Evolutionary conservation across 2,888 invertebrate species (phyloP).

Genomic region (Andrena fulva): DNA sequence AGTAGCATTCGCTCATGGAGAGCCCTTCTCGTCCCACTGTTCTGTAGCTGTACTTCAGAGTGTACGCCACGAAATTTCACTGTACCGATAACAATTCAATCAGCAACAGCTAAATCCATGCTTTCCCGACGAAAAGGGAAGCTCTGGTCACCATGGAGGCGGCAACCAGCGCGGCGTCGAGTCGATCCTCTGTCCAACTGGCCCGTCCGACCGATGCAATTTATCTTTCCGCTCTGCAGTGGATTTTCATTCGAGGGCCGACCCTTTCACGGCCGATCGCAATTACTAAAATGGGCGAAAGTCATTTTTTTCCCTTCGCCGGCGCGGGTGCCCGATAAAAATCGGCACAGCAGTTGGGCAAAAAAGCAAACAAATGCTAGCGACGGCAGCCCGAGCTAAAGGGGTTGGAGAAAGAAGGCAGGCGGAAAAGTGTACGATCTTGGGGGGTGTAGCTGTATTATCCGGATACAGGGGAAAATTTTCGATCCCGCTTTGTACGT

Average conservation of each 20-base stretch:
- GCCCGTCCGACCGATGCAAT: not conserved
- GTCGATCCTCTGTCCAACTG: constrained; percentile 12
- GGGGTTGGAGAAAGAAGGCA: constrained; percentile 15
- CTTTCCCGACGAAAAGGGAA: not conserved
- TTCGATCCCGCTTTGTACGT: constrained; percentile 44
- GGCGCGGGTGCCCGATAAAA: constrained; percentile 43
- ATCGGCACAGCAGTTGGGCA: not conserved
- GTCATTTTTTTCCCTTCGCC: constrained; percentile 39
- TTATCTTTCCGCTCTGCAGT: constrained; percentile 19
- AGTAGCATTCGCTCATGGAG: no score
- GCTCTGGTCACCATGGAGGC: not conserved
- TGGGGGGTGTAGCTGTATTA: constrained; percentile 27
- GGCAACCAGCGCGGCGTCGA: not conserved
- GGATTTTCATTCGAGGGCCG: constrained; percentile 29
- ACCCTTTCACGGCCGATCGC: constrained; percentile 34
- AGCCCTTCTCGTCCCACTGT: not conserved
- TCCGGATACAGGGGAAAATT: constrained; percentile 31
- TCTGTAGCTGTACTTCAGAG: no score
- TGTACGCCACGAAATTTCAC: not conserved
- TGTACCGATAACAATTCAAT: constrained; percentile 9
- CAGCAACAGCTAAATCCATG: not conserved
- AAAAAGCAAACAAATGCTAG: not conserved
- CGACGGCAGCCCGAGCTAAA: not conserved
- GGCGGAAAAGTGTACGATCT: not conserved
- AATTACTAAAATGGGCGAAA: constrained; percentile 57